A percentile compares a stretch with the other conserved stretches of the same genome.
Conservation (phyloP, 2,888 invertebrate genomes). For the Deilephila elpenor region DNA sequence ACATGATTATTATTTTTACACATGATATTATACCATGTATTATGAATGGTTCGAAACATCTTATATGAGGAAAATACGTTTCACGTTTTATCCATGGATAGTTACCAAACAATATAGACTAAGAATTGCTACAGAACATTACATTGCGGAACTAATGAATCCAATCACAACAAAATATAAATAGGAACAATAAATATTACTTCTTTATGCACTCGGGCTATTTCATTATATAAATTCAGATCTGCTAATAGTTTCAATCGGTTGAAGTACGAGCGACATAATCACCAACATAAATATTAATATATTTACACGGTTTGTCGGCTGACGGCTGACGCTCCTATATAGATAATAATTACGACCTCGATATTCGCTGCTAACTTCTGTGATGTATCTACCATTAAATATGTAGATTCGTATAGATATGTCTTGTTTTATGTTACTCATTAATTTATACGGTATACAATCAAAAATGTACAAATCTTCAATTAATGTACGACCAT, state of each 20-base stretch:
- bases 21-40: too few species aligned
- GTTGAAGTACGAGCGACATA: not conserved
- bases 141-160: not conserved
- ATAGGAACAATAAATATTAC: conserved; percentile 16
- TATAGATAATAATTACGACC: not conserved
- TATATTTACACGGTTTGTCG: not conserved
- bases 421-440: conserved; percentile 9
- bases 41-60: not conserved
- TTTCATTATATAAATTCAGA: conserved; percentile 4
- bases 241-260: conserved; percentile 8
- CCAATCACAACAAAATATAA: conserved; percentile 13
- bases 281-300: not conserved
- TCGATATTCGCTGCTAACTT: conserved; percentile 5
- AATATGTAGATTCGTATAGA: conserved; percentile 5
- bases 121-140: not conserved
- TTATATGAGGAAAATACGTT: not conserved
- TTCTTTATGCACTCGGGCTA: not conserved
- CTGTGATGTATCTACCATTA: conserved; percentile 16
- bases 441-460: conserved; percentile 38
- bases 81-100: not conserved
- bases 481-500: not conserved
- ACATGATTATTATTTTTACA: too few species aligned
- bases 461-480: conserved; percentile 21
- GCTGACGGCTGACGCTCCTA: not conserved
- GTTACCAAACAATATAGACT: not conserved